Evolutionary conservation across 1,140 invertebrate species (phyloP).

Genomic region (Anastrepha ludens): DNA sequence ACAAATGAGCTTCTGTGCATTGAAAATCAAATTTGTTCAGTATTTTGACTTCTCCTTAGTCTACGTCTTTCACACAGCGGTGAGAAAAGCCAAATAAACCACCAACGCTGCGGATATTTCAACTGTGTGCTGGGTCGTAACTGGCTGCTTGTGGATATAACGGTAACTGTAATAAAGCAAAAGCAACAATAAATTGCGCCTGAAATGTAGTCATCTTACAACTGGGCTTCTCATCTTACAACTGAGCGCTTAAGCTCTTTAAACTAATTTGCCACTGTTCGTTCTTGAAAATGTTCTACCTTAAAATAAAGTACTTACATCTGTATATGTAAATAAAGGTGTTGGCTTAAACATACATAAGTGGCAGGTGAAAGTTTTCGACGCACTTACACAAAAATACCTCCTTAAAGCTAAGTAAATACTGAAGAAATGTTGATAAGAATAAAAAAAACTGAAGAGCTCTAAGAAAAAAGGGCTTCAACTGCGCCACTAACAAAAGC

Average conservation of each 20-base stretch:
- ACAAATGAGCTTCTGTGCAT: neutral
- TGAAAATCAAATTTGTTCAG: neutral
- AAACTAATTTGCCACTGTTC: slow-evolving; percentile 42
- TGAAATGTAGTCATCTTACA: neutral
- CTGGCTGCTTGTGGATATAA: neutral
- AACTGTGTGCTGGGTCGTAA: neutral
- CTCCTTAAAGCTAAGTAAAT: no score
- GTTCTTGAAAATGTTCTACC: neutral
- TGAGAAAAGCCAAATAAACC: neutral
- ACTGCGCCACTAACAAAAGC: no score
- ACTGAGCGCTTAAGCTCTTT: slow-evolving; percentile 33
- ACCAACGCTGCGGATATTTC: neutral
- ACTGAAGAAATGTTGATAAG: no score
- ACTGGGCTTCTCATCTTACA: slow-evolving; percentile 17
- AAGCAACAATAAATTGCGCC: neutral
- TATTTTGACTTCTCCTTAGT: neutral
- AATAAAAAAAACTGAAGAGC: no score
- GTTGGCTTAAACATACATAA: neutral
- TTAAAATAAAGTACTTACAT: neutral
- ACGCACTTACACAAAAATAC: no score
- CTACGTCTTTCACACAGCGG: no score
- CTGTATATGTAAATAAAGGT: neutral
- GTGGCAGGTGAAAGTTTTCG: neutral
- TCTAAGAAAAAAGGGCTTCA: no score
- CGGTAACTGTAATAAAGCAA: neutral